Base-by-base conservation (phyloP, 2,113 vertebrate species). In the Psilopogon haemacephalus region DNA sequence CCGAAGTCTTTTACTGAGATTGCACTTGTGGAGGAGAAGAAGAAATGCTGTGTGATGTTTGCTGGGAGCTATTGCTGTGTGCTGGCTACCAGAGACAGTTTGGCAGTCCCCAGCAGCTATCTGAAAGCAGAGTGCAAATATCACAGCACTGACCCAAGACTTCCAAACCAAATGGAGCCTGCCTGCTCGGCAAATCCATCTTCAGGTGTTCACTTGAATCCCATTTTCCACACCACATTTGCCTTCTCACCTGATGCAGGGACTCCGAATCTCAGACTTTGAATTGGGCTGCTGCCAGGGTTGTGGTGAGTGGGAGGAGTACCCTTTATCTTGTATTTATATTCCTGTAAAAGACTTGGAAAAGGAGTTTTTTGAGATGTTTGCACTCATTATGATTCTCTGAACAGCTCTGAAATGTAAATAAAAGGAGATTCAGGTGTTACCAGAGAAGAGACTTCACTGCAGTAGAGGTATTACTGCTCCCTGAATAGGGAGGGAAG, bases 71-170 rank as follows among this genome's bases (percentile, higher is more conserved):
- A 6, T 38, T 21, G 59, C 76, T 80, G 62, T 1, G 5, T 37
- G 55, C 46, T 5, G 23, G 68, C 44, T 20, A 38, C 67, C 63
- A 21, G 85, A 83, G 86, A 24, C n/a, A 63, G 60, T 92, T 37
- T 82, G 58, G 56, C 89, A 35, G 42, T 58, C 59, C 56, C 73
- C 63, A 69, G 60, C 71, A 93, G 72, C 64, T 73, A 13, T 44
- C 81, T 73, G 74, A 74, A 59, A 87, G 68, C 73, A 37, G 46
- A 93, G 83, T 81, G 81, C 72, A 86, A 85, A 78, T 94, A 93
- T 59, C 91, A 95, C 44, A 92, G 65, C 86, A 27, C 60, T 82
- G 58, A 15, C 19, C 55, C 30, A 15, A 42, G 77, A 37, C 68
- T 86, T 65, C 55, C 79, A 83, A 46, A 37, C 26, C 60, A 70